phyloP scores from a whole-genome alignment of 2,113 vertebrate species.

The Lonchura striata region DNA sequence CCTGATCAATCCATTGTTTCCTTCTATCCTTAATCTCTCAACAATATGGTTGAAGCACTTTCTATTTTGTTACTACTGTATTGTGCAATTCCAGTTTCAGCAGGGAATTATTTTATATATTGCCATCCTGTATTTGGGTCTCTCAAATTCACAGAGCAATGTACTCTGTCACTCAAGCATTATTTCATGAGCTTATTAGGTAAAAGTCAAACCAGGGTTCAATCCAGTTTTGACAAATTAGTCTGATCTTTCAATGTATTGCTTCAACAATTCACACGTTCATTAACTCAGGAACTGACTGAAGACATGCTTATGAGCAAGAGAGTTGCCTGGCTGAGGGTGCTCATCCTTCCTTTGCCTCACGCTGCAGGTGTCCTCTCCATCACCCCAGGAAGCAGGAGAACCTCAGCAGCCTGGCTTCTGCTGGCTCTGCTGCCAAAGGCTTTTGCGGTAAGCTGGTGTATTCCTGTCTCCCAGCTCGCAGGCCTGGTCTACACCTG shows the following conservation, averaged over 20 bases:
- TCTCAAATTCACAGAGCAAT: not conserved
- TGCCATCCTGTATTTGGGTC: not conserved
- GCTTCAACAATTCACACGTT: not conserved
- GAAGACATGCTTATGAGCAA: not conserved
- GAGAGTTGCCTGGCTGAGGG: not conserved
- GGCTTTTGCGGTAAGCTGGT: not conserved
- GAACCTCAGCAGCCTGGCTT: not conserved
- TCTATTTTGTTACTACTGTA: not conserved
- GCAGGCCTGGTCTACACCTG: not conserved
- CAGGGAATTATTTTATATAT: not conserved
- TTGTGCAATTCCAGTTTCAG: not conserved
- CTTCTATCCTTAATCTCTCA: not conserved
- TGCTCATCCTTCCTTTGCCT: not conserved
- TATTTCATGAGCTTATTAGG: not conserved
- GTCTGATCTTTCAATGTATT: not conserved
- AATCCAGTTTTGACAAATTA: not conserved
- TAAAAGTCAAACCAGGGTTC: not conserved
- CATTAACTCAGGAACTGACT: not conserved
- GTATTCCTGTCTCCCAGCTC: not conserved
- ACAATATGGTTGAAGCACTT: not conserved
- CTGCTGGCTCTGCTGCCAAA: not conserved
- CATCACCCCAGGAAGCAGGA: not conserved
- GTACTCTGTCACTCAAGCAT: not conserved
- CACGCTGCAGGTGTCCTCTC: fast-evolving
- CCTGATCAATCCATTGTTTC: not conserved